Base-by-base conservation (phyloP, 2,888 invertebrate genomes). In the Luffia ferchaultella region DNA sequence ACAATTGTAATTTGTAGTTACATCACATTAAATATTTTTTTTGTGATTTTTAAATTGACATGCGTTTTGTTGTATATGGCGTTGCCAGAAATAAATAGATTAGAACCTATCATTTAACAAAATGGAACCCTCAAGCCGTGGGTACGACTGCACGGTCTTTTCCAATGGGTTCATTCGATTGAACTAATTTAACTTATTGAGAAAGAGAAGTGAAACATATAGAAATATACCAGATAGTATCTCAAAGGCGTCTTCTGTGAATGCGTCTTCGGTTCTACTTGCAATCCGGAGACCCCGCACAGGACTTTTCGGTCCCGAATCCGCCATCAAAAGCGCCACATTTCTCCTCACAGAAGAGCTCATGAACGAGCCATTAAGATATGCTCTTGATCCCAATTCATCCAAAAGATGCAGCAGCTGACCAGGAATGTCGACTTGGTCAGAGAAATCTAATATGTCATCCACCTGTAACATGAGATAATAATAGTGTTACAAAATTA, bases 251-350 rank as follows among this genome's bases (percentile, higher is more conserved):
- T 58, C 58, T 1, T 65, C 56, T n/a, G 57, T 62, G 44, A 83
- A 82, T 0, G 50, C 47, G 1, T 74, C 70, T 1, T 50, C 51
- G 0, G 62, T 59, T 15, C 67, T 61, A 0, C 66, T 55, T 0
- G 71, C 68, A 1, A 83, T 71, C 52, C 71, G 64, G 17, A 83
- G 58, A 0, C 83, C 83, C 2, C 60, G 59, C 0, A 82, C 68
- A 0, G 78, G 80, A 17, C 54, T 52, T 0, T 53, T 54, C 0
- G 76, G 73, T 1, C 61, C 57, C 0, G 74, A 67, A 20, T 76
- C 72, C 1, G 76, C 75, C 20, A 80, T 64, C 40, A 79, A 49
- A 41, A 85, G 53, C 0, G 84, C 80, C 0, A 82, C 64, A 50
- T 82, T 84, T 9, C 58, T 58, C 9, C 74, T 55, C 1, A 79